Conservation (phyloP, 2,113 vertebrate genomes). For the Etheostoma cragini region DNA sequence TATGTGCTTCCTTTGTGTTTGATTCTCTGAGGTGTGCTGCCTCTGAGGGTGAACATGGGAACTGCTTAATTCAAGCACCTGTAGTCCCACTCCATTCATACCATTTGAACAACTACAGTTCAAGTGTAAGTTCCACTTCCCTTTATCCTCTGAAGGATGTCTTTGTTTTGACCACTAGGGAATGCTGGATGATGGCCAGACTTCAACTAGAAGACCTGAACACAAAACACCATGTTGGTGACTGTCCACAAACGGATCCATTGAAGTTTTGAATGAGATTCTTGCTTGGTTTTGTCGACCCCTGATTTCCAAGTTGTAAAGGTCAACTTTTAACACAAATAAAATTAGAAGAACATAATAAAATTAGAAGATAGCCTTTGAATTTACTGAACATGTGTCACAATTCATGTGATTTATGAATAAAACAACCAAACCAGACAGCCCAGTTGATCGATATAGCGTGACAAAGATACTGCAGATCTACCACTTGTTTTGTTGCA, state of each 20-base stretch:
- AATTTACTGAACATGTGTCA: neutral
- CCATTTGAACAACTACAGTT: no score
- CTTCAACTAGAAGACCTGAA: neutral
- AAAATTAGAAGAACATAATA: neutral
- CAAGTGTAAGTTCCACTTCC: neutral
- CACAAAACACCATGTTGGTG: neutral
- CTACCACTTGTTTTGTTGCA: slow-evolving; percentile 40
- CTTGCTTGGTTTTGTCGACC: neutral
- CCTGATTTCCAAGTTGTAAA: neutral
- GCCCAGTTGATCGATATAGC: slow-evolving; percentile 47
- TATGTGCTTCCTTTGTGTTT: slow-evolving; percentile 21
- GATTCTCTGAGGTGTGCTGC: slow-evolving; percentile 8
- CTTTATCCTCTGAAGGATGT: neutral
- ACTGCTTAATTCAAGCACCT: slow-evolving; percentile 21
- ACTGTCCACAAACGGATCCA: neutral
- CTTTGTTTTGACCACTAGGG: neutral
- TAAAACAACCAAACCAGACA: slow-evolving; percentile 53
- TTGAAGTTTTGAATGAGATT: neutral
- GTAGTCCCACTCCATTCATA: neutral
- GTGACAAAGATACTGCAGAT: slow-evolving; percentile 64
- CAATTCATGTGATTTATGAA: slow-evolving; percentile 55
- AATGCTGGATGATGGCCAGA: neutral
- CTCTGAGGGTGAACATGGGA: slow-evolving; percentile 7
- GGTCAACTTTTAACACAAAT: neutral
- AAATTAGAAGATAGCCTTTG: neutral